Conservation (phyloP, 2,797 vertebrate genomes). For the Meda fulgida region DNA sequence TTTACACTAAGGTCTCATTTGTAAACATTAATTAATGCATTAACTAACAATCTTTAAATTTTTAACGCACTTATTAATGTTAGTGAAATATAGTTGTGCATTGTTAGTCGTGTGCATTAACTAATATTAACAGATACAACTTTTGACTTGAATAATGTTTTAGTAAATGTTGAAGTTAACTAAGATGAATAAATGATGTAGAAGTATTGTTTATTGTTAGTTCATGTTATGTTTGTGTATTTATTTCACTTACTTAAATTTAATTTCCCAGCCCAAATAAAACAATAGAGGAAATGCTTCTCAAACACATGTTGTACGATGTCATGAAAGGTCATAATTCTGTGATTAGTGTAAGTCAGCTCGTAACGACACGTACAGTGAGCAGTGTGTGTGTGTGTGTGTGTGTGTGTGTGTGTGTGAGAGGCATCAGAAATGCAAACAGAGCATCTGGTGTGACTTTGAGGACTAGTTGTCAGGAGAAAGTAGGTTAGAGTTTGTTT, state of each 20-base stretch:
- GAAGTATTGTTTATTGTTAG: background rate
- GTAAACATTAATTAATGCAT: background rate
- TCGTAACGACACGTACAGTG: too few relatives aligned
- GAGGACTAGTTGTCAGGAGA: constrained; percentile 48
- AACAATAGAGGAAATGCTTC: background rate
- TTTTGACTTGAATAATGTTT: background rate
- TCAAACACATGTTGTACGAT: too few relatives aligned
- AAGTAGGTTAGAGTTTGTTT: constrained; percentile 81
- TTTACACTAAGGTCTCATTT: background rate
- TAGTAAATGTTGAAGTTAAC: background rate
- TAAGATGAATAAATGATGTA: too few relatives aligned
- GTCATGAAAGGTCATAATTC: too few relatives aligned
- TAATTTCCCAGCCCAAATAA: background rate
- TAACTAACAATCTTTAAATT: background rate
- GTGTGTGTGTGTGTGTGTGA: too few relatives aligned
- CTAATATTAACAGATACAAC: background rate
- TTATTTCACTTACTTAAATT: too few relatives aligned
- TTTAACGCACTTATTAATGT: too few relatives aligned
- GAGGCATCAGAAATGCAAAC: background rate
- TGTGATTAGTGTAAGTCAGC: too few relatives aligned
- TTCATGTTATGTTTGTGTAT: background rate
- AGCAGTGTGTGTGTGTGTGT: too few relatives aligned
- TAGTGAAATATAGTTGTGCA: too few relatives aligned
- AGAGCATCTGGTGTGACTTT: constrained; percentile 65
- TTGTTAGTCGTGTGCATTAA: background rate